Base-by-base conservation (phyloP, 1,140 invertebrate species). In the Parasteatoda tepidariorum region DNA sequence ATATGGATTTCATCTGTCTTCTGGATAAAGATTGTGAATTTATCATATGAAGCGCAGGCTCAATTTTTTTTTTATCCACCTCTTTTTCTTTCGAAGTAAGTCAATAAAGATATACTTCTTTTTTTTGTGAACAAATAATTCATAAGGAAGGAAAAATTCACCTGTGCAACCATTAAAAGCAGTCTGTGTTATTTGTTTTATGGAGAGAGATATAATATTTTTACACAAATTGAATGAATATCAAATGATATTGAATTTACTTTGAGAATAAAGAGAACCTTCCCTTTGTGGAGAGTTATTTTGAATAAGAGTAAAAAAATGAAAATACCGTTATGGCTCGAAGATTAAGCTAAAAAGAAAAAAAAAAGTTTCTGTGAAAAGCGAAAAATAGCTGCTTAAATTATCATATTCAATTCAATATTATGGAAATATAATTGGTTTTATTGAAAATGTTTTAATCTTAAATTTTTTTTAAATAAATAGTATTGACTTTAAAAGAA, bases 211-310 rank as follows among this genome's bases (percentile, higher is more conserved):
- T 2, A 0, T 48, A 48, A 48, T 1, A 13, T 48, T 48, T 48
- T 48, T 48, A 48, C 2, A 0, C 59, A 64, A 61, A 78, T 66
- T 67, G 62, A 57, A 78, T 78, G 75, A 48, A 67, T 78, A 66
- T 67, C 26, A 24, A 67, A 78, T 78, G 62, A 78, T 41, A 62
- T 11, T 48, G 9, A 9, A 48, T 48, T 48, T 48, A 13, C 9
- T 13, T 13, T 13, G 24, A 41, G 0, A 33, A 1, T 6, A 22
- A 30, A 6, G 24, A 3, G 26, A 26, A 5, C 24, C 9, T 13
- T 30, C 31, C 3, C 6, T 48, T 48, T 48, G 38, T 0, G 9
- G 38, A 48, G 1, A 48, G 38, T 4, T 48, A 0, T 9, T 48
- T 48, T 48, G 4, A 48, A 18, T 13, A 48, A 48, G 9, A 13